phyloP scores from a whole-genome alignment of 2,888 invertebrate genomes.

The Tanytarsus gracilentus region DNA sequence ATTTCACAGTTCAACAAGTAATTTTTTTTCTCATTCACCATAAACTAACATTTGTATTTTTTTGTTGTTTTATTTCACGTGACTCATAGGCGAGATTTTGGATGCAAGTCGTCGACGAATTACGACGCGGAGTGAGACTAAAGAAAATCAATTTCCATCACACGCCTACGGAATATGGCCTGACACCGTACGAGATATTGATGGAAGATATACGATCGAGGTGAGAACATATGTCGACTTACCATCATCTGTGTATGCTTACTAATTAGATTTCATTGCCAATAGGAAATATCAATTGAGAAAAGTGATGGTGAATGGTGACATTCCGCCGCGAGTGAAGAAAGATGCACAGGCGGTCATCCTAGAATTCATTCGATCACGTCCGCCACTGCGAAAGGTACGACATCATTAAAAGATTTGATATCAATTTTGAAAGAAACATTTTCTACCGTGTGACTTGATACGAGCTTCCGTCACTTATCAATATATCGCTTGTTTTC shows the following conservation, averaged over 20 bases:
- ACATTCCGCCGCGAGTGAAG: constrained; percentile 72
- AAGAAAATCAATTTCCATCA: constrained; percentile 75
- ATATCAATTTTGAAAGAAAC: too few relatives aligned
- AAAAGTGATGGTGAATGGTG: constrained; percentile 75
- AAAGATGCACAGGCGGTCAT: constrained; percentile 94
- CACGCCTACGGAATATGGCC: constrained; percentile 79
- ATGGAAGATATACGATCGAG: constrained; percentile 92
- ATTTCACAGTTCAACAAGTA: not conserved
- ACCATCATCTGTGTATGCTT: not conserved
- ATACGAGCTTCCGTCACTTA: not conserved
- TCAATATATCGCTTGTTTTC: not conserved
- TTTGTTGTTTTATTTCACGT: not conserved
- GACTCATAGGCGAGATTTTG: constrained; percentile 76
- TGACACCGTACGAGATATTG: constrained; percentile 92
- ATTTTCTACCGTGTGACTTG: not conserved
- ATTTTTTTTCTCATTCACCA: not conserved
- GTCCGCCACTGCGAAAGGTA: constrained; percentile 87
- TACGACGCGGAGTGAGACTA: constrained; percentile 83
- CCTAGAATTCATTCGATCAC: constrained; percentile 90
- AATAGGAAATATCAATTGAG: constrained; percentile 68
- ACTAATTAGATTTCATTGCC: not conserved
- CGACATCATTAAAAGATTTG: too few relatives aligned
- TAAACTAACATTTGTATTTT: constrained; percentile 14
- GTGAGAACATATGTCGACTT: constrained; percentile 35
- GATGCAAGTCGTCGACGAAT: constrained; percentile 89